These are phyloP conservation scores for Bufotes viridis DNA, from an alignment of 2,797 vertebrate species.

Conservation along the genomic window DNA sequence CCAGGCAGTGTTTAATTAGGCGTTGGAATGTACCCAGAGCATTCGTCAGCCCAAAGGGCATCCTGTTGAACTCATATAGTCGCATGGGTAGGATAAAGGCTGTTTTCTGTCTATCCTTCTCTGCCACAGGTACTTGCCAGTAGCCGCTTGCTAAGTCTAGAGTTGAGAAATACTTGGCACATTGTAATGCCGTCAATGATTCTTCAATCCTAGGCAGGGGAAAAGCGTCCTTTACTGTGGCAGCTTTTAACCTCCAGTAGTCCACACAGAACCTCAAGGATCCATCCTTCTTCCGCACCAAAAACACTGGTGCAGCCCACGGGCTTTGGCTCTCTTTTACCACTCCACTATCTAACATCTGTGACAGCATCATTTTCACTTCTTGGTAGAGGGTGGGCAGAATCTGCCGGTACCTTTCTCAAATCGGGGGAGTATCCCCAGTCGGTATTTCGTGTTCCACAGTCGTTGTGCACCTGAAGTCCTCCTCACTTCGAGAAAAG, in stretches of 20 bases:
- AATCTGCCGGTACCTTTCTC: background rate
- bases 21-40: no score
- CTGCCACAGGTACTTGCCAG: background rate
- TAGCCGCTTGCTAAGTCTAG: background rate
- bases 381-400: background rate
- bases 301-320: background rate
- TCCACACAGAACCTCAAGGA: no score
- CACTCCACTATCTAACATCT: background rate
- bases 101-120: no score
- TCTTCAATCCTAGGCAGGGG: background rate
- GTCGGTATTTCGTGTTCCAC: background rate
- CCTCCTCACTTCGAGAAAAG: background rate
- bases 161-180: background rate
- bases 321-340: background rate
- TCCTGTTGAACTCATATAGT: no score
- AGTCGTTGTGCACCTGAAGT: no score
- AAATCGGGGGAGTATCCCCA: background rate
- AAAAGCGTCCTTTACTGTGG: background rate
- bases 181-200: background rate
- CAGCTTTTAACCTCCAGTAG: background rate
- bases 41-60: no score
- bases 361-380: background rate
- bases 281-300: no score
- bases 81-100: no score
- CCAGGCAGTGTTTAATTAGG: no score